phyloP scores from a whole-genome alignment of 1,140 invertebrate species.

The Pteromalus puparum region DNA sequence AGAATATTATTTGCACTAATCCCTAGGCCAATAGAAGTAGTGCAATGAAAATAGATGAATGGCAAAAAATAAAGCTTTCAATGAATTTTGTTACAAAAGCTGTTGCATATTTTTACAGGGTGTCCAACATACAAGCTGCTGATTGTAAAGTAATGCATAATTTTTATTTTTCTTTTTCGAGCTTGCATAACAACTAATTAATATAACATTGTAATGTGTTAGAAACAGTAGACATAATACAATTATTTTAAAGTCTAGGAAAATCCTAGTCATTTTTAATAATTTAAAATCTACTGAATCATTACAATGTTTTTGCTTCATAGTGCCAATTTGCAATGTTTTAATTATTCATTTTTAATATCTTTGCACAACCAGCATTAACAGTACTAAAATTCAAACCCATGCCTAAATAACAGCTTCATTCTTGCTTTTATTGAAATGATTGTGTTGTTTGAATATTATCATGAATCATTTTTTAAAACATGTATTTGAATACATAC shows the following conservation, averaged over 20 bases:
- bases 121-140: conserved; percentile 19
- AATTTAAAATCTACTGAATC: not conserved
- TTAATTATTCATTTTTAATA: not conserved
- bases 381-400: not conserved
- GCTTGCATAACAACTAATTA: not conserved
- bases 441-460: no score
- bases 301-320: no score
- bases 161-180: conserved; percentile 21
- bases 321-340: not conserved
- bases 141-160: conserved; percentile 2
- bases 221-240: no score
- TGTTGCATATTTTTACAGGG: conserved; percentile 28
- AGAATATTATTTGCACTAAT: not conserved
- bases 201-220: not conserved
- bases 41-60: not conserved
- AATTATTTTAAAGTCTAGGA: not conserved
- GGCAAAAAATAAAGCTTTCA: conserved; percentile 10
- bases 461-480: no score
- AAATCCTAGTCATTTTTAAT: not conserved
- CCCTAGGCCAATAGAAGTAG: not conserved
- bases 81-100: conserved; percentile 16
- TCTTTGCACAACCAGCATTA: not conserved
- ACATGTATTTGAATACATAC: no score
- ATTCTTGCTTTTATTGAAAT: no score
- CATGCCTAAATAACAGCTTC: no score